Evolutionary conservation across 2,888 invertebrate species (phyloP).

Genomic region (Drosophila setosimentum): DNA sequence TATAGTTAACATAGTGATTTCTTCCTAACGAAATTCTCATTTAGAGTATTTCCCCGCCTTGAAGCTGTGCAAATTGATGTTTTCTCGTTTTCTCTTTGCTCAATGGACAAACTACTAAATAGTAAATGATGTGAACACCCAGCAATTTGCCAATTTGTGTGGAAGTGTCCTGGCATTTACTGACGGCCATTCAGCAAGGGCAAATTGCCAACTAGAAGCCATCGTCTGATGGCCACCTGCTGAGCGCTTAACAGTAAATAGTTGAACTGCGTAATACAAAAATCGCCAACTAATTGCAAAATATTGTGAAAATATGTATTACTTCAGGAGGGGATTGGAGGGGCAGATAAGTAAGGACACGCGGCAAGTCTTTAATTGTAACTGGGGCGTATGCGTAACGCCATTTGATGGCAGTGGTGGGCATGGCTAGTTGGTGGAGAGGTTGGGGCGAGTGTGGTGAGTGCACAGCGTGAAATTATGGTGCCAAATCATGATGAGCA

Average conservation of each 20-base stretch:
- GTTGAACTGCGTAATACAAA: constrained; percentile 57
- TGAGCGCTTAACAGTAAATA: constrained; percentile 63
- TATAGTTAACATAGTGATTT: background rate
- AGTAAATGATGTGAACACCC: background rate
- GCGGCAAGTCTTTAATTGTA: constrained; percentile 39
- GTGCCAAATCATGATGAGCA: constrained; percentile 45
- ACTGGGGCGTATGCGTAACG: constrained; percentile 58
- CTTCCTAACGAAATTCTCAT: background rate
- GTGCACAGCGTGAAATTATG: constrained; percentile 54
- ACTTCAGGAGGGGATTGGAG: background rate
- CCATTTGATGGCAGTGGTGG: background rate
- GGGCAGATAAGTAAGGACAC: constrained; percentile 1
- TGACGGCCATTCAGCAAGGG: constrained; percentile 24
- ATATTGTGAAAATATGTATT: constrained; percentile 51
- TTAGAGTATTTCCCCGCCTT: background rate
- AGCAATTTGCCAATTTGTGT: constrained; percentile 7
- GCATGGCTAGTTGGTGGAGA: no score
- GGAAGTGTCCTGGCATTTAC: constrained; percentile 27
- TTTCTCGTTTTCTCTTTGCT: background rate
- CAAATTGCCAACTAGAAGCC: constrained; percentile 25
- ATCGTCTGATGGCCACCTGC: constrained; percentile 45
- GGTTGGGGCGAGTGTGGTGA: background rate
- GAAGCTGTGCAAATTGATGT: background rate
- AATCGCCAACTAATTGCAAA: constrained; percentile 72
- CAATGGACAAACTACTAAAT: background rate